These are phyloP conservation scores for Tapera naevia DNA, from an alignment of 2,797 vertebrate genomes.

Conservation along the genomic window DNA sequence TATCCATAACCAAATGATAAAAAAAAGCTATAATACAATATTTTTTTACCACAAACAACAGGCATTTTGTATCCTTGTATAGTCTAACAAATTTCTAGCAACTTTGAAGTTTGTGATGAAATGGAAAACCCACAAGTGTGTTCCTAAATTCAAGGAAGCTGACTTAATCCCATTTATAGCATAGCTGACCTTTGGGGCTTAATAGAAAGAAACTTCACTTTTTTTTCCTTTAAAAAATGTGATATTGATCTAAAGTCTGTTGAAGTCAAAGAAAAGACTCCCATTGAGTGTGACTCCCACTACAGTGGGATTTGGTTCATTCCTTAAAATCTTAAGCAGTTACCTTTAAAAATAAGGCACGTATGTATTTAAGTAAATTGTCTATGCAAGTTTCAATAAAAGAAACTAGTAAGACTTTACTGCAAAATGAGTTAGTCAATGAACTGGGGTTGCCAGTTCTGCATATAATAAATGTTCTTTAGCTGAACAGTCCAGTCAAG, in stretches of 20 bases:
- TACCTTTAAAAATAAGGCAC: not conserved
- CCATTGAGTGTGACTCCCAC: not conserved
- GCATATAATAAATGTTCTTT: not conserved
- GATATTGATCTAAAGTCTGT: not conserved
- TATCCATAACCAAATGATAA: not conserved
- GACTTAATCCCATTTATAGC: not conserved
- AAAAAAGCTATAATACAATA: not conserved
- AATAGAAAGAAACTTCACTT: not conserved
- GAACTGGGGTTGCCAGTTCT: not conserved
- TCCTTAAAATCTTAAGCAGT: not conserved
- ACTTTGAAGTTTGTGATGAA: not conserved
- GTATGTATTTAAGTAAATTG: not conserved
- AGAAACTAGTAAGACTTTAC: not conserved
- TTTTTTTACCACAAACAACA: not conserved
- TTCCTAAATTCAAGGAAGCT: not conserved
- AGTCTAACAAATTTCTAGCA: not conserved
- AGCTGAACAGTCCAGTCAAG: not conserved
- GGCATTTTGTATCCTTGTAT: not conserved
- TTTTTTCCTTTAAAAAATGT: not conserved
- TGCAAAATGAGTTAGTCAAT: not conserved
- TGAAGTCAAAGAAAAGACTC: not conserved
- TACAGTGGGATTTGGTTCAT: not conserved
- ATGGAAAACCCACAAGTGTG: not conserved
- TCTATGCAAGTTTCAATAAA: not conserved
- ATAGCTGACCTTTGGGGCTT: not conserved